Evolutionary conservation across 2,113 vertebrate genomes (phyloP), one percentile per base, ranked within the genome.

Genomic region (Pionites leucogaster): DNA sequence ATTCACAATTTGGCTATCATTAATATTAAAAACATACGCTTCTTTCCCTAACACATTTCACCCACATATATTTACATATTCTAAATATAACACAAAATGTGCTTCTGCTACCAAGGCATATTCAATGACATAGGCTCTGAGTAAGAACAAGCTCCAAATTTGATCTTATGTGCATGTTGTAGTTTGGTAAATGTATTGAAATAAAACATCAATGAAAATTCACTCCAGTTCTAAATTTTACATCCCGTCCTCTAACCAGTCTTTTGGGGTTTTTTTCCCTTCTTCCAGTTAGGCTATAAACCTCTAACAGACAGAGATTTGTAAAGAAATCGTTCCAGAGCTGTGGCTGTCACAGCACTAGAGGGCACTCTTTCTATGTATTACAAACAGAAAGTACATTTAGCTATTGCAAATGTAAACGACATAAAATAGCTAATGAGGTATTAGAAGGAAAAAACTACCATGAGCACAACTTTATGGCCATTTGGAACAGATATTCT

Each of bases 311-410:
- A 3, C 10, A 46, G 33, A 70, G 47, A 86, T 42, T 53, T 1
- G 0, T 14, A 28, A 25, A 46, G 33, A n/a, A 65, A 74, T 60
- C 2, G 0, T 27, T 91, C 12, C 46, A 67, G 78, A 69, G 46
- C 42, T 57, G n/a, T 1, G 49, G 41, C 77, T 63, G 74, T 89
- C 83, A 49, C 10, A 92, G 78, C 97, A 91, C 95, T 97, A 97
- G 97, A 96, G 97, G 97, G 96, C 94, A 95, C 87, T 97, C 89
- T 94, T 88, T 86, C 93, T 94, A 94, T 71, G 42, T 29, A 35
- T 69, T 95, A 90, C 3, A 94, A 29, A 88, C 70, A 81, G 8
- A 33, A 53, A 28, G 35, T 28, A 53, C 52, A 24, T 55, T 50
- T 2, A 80, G 55, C 52, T 55, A 41, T 22, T 39, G 2, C 5